Base-by-base conservation (phyloP, 2,113 vertebrate species). In the Pontoporia blainvillei region DNA sequence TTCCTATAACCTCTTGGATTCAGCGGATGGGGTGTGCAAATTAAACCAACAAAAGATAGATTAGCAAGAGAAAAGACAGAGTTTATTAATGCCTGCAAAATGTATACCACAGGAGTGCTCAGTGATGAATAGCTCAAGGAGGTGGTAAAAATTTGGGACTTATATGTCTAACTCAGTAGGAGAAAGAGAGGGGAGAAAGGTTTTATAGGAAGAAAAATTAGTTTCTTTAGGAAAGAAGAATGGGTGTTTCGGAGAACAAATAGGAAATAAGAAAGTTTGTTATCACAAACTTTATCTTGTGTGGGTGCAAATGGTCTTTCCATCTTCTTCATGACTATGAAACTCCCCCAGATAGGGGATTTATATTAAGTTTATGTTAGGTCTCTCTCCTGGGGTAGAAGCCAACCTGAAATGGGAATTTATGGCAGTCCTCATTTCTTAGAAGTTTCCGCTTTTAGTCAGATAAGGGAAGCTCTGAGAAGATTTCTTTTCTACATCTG, bases 401-500 rank as follows among this genome's bases (percentile, higher is more conserved):
- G 69, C 49, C 66, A 84, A 49, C 79, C 46, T 18, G 41, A 67
- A 84, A 67, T 90, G 59, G 79, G 86, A 78, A 76, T 85, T 90
- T 66, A 46, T 85, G 93, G 59, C 71, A 69, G 61, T 90, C 39
- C 78, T 90, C 67, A 75, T 90, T 90, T 84, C 31, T 94, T 71
- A 76, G 61, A 95, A 78, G 87, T 90, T 90, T 75, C 87, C 90
- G 49, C 81, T 90, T 84, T 95, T 78, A 90, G 67, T 88, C 27
- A 90, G 86, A 85, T 95, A 84, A 84, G 79, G 69, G 59, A 95
- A 59, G 49, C 34, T 36, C 81, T 23, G 20, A 90, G 85, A 69
- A 94, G 79, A 39, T 90, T 95, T 86, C 75, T 90, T 67, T 93
- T 93, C 49, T 88, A 72, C 85, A 88, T 94, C 75, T 94, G 85